A percentile compares a stretch with the other conserved stretches of the same genome.
Evolutionary conservation across 2,888 invertebrate genomes (phyloP).

Genomic region (Hartigia nigra): DNA sequence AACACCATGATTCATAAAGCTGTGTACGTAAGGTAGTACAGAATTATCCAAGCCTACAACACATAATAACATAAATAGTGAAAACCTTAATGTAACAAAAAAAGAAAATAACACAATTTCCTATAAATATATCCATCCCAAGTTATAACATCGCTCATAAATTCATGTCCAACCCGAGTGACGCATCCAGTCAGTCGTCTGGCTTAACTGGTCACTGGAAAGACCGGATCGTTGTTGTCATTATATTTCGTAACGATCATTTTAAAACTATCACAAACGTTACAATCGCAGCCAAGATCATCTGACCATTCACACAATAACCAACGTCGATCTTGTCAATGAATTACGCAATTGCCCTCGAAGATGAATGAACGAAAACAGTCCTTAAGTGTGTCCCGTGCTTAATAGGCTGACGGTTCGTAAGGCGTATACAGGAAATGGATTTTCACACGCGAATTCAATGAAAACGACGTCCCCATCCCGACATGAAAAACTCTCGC

Average conservation of each 20-base stretch:
- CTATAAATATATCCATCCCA: not conserved
- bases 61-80: conserved; percentile 27
- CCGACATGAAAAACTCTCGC: conserved; percentile 89
- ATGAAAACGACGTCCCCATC: not conserved
- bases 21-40: conserved; percentile 83
- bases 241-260: not conserved
- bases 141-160: not conserved
- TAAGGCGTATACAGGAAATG: conserved; percentile 25
- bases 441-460: conserved; percentile 20
- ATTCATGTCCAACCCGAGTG: conserved; percentile 6
- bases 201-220: not conserved
- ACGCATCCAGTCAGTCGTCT: not conserved
- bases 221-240: not conserved
- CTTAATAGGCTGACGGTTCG: conserved; percentile 12
- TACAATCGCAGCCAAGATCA: not conserved
- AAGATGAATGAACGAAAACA: conserved; percentile 19
- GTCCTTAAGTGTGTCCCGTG: conserved; percentile 4
- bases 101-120: conserved; percentile 29
- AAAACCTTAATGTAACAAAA: conserved; percentile 62
- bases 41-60: conserved; percentile 80
- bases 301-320: not conserved
- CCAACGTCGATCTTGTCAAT: conserved; percentile 13
- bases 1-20: conserved; percentile 83
- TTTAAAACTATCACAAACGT: not conserved
- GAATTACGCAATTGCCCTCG: conserved; percentile 20